phyloP scores from a whole-genome alignment of 2,113 vertebrate genomes.

The Neolamprologus caudopunctatus region DNA sequence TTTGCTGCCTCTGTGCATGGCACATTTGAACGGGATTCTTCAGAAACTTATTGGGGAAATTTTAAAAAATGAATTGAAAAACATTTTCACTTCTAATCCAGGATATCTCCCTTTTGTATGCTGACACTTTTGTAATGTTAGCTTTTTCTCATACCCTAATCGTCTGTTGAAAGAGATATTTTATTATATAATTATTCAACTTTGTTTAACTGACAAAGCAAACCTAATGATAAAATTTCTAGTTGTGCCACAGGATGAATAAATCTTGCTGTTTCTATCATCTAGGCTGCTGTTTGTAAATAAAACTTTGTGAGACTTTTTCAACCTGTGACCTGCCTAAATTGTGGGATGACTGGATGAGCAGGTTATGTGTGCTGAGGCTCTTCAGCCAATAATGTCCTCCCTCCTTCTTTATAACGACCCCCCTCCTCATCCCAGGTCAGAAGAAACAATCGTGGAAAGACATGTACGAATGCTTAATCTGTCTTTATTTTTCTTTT shows the following conservation, averaged over 20 bases:
- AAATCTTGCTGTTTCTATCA: neutral
- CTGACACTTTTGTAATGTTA: slow-evolving; percentile 30
- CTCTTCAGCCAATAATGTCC: neutral
- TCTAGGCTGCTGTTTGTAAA: slow-evolving; percentile 24
- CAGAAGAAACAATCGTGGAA: slow-evolving; percentile 6
- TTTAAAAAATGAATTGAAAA: neutral
- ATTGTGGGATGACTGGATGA: neutral
- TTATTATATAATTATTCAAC: neutral
- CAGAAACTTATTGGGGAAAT: neutral
- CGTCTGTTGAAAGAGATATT: slow-evolving; percentile 41
- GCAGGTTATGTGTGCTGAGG: neutral
- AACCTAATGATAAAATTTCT: neutral
- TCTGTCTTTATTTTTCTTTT: slow-evolving; percentile 37
- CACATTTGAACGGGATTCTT: neutral
- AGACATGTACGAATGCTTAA: slow-evolving; percentile 24
- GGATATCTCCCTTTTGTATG: slow-evolving; percentile 20
- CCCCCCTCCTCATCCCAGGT: neutral
- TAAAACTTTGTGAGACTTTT: slow-evolving; percentile 9
- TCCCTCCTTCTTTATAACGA: neutral
- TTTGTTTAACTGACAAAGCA: neutral
- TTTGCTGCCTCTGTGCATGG: neutral
- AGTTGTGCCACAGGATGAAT: slow-evolving; percentile 5
- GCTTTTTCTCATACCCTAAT: neutral
- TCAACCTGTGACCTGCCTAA: slow-evolving; percentile 14
- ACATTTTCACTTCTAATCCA: neutral